Percentiles rank a stretch among this genome's conserved stretches.
Conservation (phyloP, 2,888 invertebrate species). For the Leptopilina syphax region DNA sequence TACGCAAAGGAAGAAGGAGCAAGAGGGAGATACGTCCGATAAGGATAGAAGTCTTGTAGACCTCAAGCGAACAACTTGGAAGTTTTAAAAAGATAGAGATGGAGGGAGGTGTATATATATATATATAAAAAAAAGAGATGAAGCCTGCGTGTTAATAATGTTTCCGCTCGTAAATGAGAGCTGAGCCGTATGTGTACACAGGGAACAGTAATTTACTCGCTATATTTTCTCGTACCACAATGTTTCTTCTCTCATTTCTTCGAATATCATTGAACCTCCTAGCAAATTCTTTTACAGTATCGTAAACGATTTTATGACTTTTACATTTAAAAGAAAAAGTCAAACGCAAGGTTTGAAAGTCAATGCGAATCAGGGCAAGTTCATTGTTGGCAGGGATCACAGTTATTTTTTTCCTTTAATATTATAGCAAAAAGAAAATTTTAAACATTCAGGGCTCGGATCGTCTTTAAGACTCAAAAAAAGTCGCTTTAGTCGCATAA, state of each 20-base stretch:
- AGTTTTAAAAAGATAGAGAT: conserved; percentile 45
- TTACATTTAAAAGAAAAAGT: background rate
- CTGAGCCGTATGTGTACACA: conserved; percentile 39
- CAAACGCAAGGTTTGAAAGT: background rate
- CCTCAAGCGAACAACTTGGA: conserved; percentile 43
- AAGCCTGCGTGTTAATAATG: conserved; percentile 68
- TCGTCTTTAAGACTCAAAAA: no score
- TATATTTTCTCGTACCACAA: background rate
- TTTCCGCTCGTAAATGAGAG: conserved; percentile 72
- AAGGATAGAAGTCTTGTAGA: conserved; percentile 3
- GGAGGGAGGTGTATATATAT: conserved; percentile 38
- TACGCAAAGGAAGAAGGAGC: conserved; percentile 25
- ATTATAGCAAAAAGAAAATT: no score
- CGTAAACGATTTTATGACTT: background rate
- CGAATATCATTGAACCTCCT: conserved; percentile 13
- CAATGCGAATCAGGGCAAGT: background rate
- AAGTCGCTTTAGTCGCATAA: no score
- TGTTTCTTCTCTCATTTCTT: conserved; percentile 12
- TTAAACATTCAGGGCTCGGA: no score
- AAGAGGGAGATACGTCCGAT: conserved; percentile 34
- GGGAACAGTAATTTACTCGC: conserved; percentile 30
- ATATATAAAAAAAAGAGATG: conserved; percentile 47
- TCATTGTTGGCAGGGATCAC: background rate
- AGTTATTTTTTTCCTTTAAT: no score
- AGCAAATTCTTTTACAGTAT: conserved; percentile 8